Conservation (phyloP, 2,888 invertebrate genomes). For the Phengaris arion region DNA sequence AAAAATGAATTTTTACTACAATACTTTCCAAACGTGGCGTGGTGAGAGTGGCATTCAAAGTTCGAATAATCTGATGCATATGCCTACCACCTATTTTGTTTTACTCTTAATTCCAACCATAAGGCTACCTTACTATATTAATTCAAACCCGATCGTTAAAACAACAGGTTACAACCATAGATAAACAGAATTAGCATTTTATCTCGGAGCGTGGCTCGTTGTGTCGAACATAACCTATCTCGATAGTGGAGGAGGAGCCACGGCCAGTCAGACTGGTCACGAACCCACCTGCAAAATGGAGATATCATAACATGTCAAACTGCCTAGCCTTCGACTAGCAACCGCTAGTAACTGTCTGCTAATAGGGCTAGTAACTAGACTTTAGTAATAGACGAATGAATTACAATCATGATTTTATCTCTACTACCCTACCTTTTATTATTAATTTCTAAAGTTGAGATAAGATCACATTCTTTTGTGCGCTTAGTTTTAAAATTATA, state of each 20-base stretch:
- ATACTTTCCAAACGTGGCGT: too few species aligned
- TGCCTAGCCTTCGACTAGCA: neutral
- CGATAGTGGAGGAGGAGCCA: neutral
- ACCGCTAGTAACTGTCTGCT: neutral
- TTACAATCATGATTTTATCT: too few species aligned
- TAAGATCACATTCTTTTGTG: too few species aligned
- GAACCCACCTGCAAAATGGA: constrained; percentile 6
- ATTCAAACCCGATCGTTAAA: constrained; percentile 13
- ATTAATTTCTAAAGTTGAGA: too few species aligned
- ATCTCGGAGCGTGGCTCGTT: constrained; percentile 10
- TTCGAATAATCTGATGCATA: too few species aligned
- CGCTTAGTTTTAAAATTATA: too few species aligned
- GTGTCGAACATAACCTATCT: neutral
- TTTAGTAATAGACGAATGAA: too few species aligned
- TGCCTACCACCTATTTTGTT: too few species aligned
- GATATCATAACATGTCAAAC: constrained; percentile 17
- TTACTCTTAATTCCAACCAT: too few species aligned
- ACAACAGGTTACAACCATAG: constrained; percentile 13
- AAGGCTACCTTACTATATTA: constrained; percentile 3
- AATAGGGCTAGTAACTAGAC: neutral
- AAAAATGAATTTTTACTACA: too few species aligned
- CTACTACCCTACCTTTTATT: too few species aligned
- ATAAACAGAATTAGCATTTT: constrained; percentile 13
- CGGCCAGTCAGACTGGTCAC: constrained; percentile 1
- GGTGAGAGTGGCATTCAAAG: too few species aligned